A percentile compares a stretch with the other conserved stretches of the same genome.
Conservation (phyloP, 2,113 vertebrate species). For the Jaculus jaculus region DNA sequence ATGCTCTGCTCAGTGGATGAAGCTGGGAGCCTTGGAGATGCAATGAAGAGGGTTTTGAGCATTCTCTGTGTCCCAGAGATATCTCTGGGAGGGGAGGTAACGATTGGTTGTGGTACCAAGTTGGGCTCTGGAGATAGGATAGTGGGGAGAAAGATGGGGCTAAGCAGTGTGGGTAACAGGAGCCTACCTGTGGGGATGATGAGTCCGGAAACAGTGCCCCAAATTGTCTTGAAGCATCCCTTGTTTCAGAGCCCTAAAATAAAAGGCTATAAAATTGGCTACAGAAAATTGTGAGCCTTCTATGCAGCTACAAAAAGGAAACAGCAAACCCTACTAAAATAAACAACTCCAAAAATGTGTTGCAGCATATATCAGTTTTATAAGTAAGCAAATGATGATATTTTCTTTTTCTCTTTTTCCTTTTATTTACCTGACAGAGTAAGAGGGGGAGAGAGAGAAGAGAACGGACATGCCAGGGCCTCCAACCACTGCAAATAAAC, state of each 20-base stretch:
- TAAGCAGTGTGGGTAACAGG: not conserved
- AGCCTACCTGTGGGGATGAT: not conserved
- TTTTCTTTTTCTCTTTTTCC: too few species aligned
- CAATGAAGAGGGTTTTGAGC: accelerated
- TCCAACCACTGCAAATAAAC: too few species aligned
- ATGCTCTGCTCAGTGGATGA: not conserved
- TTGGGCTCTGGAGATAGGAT: not conserved
- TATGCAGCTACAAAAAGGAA: not conserved
- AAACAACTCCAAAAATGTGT: not conserved
- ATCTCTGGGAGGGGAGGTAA: not conserved
- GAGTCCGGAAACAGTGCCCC: not conserved
- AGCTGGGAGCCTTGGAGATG: not conserved
- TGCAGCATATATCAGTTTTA: not conserved
- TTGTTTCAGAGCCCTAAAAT: not conserved
- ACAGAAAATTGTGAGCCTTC: not conserved
- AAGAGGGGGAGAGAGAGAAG: too few species aligned
- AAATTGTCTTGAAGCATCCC: not conserved
- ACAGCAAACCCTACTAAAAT: not conserved
- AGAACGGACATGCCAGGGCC: too few species aligned
- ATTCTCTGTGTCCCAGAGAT: not conserved
- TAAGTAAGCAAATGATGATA: not conserved
- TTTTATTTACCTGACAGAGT: not conserved
- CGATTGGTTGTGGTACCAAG: not conserved
- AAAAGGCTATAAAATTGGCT: not conserved
- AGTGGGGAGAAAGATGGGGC: not conserved